Evolutionary conservation across 2,888 invertebrate species (phyloP), one percentile per base, ranked within the genome.

Genomic region (Aspidapion aeneum): DNA sequence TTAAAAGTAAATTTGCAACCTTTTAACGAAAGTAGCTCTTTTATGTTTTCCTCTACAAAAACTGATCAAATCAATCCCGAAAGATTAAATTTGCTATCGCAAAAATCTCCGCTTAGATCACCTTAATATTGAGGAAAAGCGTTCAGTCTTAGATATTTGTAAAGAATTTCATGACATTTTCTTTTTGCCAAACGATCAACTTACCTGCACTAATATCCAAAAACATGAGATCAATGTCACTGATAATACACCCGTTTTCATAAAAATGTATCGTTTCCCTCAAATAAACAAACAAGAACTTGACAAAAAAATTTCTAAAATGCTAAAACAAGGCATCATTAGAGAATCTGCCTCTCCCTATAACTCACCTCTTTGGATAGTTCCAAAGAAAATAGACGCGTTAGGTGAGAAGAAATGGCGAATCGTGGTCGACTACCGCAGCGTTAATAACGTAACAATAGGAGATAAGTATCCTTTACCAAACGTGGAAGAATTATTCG

Each of bases 391-490:
- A n/a, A n/a, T 62, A 76, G 20, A 64, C 18, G 57, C 57, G 51
- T 55, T 57, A 21, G 61, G 63, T 50, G 48, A 62, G 60, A 51
- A 60, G 51, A 64, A 66, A 60, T 66, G 56, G 49, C 35, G 65
- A 58, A 59, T 68, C 7, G 64, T 68, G 9, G 55, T 67, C n/a
- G 65, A 68, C 48, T 63, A 63, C 50, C 17, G 59, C 12, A 73
- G 75, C 64, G 57, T 78, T 56, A 79, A 79, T 62, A 72, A 77
- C 5, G n/a, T n/a, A n/a, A n/a, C n/a, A n/a, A n/a, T n/a, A n/a
- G n/a, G n/a, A n/a, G n/a, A n/a, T n/a, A n/a, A 69, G 71, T 19
- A 78, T 77, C 76, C 77, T n/a, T n/a, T 79, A 21, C 76, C 77
- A 0, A 75, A 75, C 62, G 78, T 78, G 3, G 64, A 68, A 1